Evolutionary conservation across 2,888 invertebrate genomes (phyloP), one percentile per base, ranked within the genome.

Genomic region (Tridacna gigas): DNA sequence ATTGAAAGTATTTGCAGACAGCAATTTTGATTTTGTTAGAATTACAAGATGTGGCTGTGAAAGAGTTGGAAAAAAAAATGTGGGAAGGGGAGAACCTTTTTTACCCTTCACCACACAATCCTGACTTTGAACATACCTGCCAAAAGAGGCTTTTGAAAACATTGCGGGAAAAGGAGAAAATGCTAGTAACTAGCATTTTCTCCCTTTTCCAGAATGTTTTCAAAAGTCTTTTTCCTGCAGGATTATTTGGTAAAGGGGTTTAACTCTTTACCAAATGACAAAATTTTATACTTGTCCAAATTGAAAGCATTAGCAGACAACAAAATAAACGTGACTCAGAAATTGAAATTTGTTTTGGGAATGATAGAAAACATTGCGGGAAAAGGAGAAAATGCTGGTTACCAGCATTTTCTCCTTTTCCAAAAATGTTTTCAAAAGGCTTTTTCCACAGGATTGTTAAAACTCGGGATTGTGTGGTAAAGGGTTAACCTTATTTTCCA

Each of bases 11-110:
- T n/a, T n/a, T n/a, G n/a, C n/a, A n/a, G n/a, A n/a, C n/a, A n/a
- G n/a, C n/a, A n/a, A n/a, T n/a, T n/a, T n/a, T n/a, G n/a, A n/a
- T n/a, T n/a, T n/a, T n/a, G n/a, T n/a, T n/a, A n/a, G n/a, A n/a
- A n/a, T n/a, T n/a, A n/a, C n/a, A n/a, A n/a, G n/a, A n/a, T n/a
- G n/a, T n/a, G n/a, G n/a, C n/a, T n/a, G n/a, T n/a, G n/a, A n/a
- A n/a, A n/a, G n/a, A n/a, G n/a, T 99, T 74, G 99, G 99, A 47
- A 97, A 97, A 63, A 97, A 97, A 85, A 99, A 98, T 95, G 95
- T 99, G 84, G 96, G 96, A 79, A 96, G 92, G 77, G 28, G 0
- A 56, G 20, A 51, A 51, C 51, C 15, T 15, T 51, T 13, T 51
- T 51, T 13, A 51, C 51, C 51, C 51, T 51, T 51, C 15, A 11